These are phyloP conservation scores for Lysiphlebus fabarum DNA, from an alignment of 1,140 invertebrate genomes.

Conservation along the genomic window DNA sequence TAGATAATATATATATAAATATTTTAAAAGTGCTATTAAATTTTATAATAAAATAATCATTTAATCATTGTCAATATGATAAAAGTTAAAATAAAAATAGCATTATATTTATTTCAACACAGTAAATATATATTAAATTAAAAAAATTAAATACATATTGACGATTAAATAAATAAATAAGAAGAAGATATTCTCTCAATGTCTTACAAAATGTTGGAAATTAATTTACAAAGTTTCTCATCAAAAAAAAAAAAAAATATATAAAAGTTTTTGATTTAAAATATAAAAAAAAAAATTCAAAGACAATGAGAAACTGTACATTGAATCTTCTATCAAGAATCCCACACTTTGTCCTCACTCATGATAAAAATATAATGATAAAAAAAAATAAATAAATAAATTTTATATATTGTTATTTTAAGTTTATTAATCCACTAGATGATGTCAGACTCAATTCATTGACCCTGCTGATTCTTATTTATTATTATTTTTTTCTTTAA, in stretches of 20 bases:
- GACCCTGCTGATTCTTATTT: not conserved
- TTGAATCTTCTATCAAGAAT: conserved; percentile 11
- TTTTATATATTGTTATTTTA: not conserved
- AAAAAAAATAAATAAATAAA: not conserved
- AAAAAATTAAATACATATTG: too few species aligned
- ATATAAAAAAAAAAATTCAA: not conserved
- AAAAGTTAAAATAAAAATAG: too few species aligned
- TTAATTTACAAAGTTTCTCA: conserved; percentile 21
- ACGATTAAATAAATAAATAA: too few species aligned
- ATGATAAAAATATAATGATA: not conserved
- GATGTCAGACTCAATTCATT: conserved; percentile 3
- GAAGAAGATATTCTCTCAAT: conserved; percentile 1
- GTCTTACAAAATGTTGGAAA: conserved; percentile 19
- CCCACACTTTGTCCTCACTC: conserved; percentile 1
- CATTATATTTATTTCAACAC: too few species aligned
- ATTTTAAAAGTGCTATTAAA: too few species aligned
- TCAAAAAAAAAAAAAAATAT: not conserved
- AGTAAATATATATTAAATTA: too few species aligned
- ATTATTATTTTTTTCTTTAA: not conserved
- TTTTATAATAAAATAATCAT: too few species aligned
- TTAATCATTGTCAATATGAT: too few species aligned
- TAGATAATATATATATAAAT: too few species aligned
- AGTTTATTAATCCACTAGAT: not conserved
- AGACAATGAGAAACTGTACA: conserved; percentile 21
- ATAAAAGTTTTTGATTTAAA: not conserved